Evolutionary conservation across 2,113 vertebrate genomes (phyloP).

Genomic region (Cyprinodon tularosa): DNA sequence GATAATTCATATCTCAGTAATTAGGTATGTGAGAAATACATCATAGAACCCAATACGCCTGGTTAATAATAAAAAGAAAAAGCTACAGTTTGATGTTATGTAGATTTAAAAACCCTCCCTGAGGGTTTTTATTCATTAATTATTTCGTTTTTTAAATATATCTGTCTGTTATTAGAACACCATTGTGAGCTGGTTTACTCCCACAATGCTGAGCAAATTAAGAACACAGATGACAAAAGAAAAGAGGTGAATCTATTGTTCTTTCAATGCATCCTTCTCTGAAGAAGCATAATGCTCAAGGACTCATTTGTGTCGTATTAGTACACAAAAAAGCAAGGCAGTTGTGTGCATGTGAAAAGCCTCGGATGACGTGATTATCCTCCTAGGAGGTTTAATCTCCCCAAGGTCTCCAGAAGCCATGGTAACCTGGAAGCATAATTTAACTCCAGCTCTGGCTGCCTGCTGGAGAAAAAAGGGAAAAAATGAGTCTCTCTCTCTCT

Average conservation of each 20-base stretch:
- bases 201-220: conserved; percentile 70
- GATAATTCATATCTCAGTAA: conserved; percentile 77
- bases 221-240: conserved; percentile 65
- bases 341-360: conserved; percentile 31
- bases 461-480: conserved; percentile 8
- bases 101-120: conserved; percentile 76
- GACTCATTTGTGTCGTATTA: conserved; percentile 70
- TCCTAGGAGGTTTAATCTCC: conserved; percentile 14
- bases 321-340: conserved; percentile 31
- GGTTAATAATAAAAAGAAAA: conserved; percentile 71
- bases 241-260: conserved; percentile 62
- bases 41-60: conserved; percentile 77
- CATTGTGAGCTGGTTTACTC: conserved; percentile 53
- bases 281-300: conserved; percentile 64
- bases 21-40: conserved; percentile 79
- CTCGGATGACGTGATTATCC: conserved; percentile 30
- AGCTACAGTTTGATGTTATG: conserved; percentile 79
- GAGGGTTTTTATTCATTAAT: conserved; percentile 73
- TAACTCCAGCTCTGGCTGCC: conserved; percentile 9
- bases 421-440: conserved; percentile 39
- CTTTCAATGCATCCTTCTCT: conserved; percentile 45
- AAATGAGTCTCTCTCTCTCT: conserved; percentile 14
- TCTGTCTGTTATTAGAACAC: conserved; percentile 67
- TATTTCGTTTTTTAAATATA: conserved; percentile 64
- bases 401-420: conserved; percentile 21